Conservation (phyloP, 1,140 invertebrate genomes). For the Teleogryllus occipitalis region DNA sequence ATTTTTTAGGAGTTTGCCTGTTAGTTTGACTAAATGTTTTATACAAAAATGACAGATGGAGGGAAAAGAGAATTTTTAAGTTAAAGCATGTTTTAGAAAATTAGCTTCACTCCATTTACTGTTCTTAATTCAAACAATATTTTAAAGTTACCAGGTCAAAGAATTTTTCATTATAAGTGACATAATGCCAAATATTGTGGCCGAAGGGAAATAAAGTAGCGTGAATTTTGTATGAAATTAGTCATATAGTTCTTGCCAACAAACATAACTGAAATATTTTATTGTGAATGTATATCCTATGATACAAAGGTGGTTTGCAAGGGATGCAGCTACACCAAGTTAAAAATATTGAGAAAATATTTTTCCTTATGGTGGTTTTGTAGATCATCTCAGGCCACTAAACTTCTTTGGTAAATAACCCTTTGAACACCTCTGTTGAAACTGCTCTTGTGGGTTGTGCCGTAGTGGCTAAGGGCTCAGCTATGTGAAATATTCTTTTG, state of each 20-base stretch:
- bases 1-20: not conserved
- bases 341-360: not conserved
- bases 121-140: not conserved
- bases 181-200: not conserved
- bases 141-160: not conserved
- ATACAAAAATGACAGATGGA: not conserved
- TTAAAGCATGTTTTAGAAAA: not conserved
- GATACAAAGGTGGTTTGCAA: not conserved
- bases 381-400: not conserved
- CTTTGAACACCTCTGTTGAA: not conserved
- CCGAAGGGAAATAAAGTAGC: not conserved
- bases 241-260: not conserved
- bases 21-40: constrained; percentile 1
- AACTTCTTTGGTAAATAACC: not conserved
- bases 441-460: not conserved
- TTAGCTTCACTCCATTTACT: not conserved
- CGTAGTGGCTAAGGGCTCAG: not conserved
- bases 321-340: not conserved
- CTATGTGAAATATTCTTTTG: not conserved
- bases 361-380: not conserved
- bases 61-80: not conserved
- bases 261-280: not conserved
- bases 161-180: not conserved
- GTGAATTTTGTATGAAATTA: constrained; percentile 1
- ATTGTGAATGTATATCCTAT: not conserved